Conservation (phyloP, 2,113 vertebrate species). For the Callaeas wilsoni region DNA sequence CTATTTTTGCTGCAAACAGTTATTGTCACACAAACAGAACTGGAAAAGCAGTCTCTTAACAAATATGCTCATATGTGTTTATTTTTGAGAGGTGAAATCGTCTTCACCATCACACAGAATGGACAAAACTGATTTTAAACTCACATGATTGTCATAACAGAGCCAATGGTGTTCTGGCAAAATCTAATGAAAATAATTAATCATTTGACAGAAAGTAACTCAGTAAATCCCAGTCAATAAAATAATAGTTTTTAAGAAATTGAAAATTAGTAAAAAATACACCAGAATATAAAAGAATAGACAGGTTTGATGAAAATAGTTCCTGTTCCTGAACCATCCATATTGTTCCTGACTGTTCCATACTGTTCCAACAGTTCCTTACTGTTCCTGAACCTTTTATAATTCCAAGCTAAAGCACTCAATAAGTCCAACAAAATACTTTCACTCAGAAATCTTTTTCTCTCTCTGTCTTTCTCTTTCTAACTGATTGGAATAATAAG, state of each 20-base stretch:
- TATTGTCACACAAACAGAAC: neutral
- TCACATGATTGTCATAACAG: rapidly evolving
- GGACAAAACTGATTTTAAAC: neutral
- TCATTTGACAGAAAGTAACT: neutral
- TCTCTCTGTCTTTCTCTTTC: neutral
- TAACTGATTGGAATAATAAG: neutral
- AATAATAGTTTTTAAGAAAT: neutral
- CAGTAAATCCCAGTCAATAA: neutral
- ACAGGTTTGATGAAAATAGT: neutral
- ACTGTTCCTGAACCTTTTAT: neutral
- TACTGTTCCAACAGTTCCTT: neutral
- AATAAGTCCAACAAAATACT: neutral
- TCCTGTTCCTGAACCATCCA: neutral
- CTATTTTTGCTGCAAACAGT: neutral
- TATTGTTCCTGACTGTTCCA: neutral
- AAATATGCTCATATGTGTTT: neutral
- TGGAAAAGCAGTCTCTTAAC: neutral
- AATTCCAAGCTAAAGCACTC: neutral
- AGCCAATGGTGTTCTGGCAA: neutral
- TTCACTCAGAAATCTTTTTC: neutral
- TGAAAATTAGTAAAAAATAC: neutral
- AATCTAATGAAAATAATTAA: neutral
- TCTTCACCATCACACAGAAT: neutral
- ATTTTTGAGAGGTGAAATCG: neutral
- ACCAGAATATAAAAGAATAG: neutral